Percentiles rank a stretch among this genome's conserved stretches.
Evolutionary conservation across 2,888 invertebrate genomes (phyloP).

Genomic region (Temnothorax rugatulus): DNA sequence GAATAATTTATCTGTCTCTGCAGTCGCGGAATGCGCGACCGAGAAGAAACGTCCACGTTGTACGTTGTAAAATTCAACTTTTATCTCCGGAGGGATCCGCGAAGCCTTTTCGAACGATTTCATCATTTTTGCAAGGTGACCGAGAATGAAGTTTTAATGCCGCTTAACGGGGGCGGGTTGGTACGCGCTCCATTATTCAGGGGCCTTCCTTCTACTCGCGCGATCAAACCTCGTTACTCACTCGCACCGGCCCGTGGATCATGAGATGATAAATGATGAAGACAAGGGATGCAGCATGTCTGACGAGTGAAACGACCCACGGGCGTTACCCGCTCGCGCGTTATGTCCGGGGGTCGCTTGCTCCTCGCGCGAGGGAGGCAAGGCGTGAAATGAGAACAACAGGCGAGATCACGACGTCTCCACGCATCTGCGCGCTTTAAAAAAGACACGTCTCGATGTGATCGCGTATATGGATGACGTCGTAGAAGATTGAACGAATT

Average conservation of each 20-base stretch:
- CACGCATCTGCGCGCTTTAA: slow-evolving; percentile 1
- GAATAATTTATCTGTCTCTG: neutral
- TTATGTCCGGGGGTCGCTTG: slow-evolving; percentile 41
- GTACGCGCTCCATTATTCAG: slow-evolving; percentile 44
- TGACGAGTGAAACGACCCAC: slow-evolving; percentile 68
- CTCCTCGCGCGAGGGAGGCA: slow-evolving; percentile 43
- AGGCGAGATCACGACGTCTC: slow-evolving; percentile 40
- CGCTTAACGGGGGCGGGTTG: slow-evolving; percentile 11
- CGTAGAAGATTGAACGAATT: slow-evolving; percentile 8
- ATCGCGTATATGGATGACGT: slow-evolving; percentile 34
- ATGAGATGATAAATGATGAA: slow-evolving; percentile 78
- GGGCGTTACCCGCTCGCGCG: slow-evolving; percentile 47
- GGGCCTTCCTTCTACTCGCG: neutral
- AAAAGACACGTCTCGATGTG: slow-evolving; percentile 1
- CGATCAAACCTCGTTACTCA: slow-evolving; percentile 50
- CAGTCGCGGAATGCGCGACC: no score
- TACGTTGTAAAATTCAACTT: neutral
- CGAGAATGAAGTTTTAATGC: slow-evolving; percentile 43
- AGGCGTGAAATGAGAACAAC: slow-evolving; percentile 60
- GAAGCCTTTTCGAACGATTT: slow-evolving; percentile 23
- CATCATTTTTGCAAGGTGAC: slow-evolving; percentile 38
- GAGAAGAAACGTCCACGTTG: neutral
- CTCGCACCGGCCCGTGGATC: slow-evolving; percentile 74
- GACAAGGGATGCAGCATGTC: slow-evolving; percentile 78
- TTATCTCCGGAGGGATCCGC: neutral